phyloP scores from a whole-genome alignment of 2,888 invertebrate genomes.

The Parnassius smintheus region DNA sequence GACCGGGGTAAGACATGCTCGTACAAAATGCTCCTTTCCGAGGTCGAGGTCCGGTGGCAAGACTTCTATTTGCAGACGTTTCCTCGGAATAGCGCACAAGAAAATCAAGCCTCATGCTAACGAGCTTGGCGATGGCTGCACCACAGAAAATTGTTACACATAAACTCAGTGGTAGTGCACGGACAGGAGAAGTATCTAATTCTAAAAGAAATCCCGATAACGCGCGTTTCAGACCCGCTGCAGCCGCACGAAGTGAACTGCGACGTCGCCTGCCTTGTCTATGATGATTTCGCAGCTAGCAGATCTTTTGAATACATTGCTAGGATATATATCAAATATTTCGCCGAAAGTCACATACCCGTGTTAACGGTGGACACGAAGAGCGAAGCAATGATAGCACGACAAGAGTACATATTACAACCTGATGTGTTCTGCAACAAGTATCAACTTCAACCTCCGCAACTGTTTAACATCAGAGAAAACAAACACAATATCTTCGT shows the following conservation, averaged over 20 bases:
- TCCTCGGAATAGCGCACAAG: constrained; percentile 92
- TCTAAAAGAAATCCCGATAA: constrained; percentile 94
- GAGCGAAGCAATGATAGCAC: constrained; percentile 90
- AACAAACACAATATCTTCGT: constrained; percentile 93
- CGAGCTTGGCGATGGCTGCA: constrained; percentile 80
- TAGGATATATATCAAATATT: constrained; percentile 96
- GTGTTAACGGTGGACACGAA: constrained; percentile 97
- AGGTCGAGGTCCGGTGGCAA: constrained; percentile 92
- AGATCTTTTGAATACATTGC: constrained; percentile 98
- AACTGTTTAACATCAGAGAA: constrained; percentile 89
- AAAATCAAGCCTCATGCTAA: constrained; percentile 70
- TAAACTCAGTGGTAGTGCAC: constrained; percentile 92
- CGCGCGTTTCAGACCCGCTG: constrained; percentile 93
- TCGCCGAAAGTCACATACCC: constrained; percentile 93
- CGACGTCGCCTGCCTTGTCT: constrained; percentile 98
- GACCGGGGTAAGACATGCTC: no score
- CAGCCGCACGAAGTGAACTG: constrained; percentile 95
- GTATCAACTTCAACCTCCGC: constrained; percentile 95
- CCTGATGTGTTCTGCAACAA: constrained; percentile 96
- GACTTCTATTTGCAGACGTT: constrained; percentile 95
- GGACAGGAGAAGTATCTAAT: constrained; percentile 98
- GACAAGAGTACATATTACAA: constrained; percentile 96
- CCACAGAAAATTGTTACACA: constrained; percentile 73
- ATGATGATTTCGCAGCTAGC: constrained; percentile 91
- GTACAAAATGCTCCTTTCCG: no score